phyloP scores from a whole-genome alignment of 2,113 vertebrate genomes.

The Aviceda subcristata region DNA sequence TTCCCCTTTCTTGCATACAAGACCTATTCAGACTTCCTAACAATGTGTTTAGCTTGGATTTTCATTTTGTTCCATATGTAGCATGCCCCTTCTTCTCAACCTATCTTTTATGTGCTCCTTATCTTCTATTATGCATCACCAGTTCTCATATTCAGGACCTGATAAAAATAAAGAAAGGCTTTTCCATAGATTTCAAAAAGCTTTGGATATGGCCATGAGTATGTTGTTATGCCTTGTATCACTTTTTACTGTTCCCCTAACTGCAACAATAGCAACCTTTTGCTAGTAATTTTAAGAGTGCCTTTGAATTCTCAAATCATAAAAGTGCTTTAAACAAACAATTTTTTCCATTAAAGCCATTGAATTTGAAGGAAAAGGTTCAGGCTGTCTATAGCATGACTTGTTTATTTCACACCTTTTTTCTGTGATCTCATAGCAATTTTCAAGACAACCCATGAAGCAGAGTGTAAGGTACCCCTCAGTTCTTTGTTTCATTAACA shows the following conservation, averaged over 20 bases:
- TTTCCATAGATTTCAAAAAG: neutral
- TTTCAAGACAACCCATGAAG: neutral
- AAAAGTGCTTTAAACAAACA: neutral
- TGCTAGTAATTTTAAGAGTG: neutral
- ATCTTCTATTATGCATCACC: neutral
- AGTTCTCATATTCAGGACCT: neutral
- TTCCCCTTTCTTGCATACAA: neutral
- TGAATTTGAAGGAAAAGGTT: neutral
- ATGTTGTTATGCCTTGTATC: neutral
- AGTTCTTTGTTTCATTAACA: neutral
- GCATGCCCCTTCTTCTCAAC: neutral
- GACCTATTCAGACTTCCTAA: neutral
- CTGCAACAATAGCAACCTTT: neutral
- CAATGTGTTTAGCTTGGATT: neutral
- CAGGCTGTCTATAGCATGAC: neutral
- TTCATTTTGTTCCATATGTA: neutral
- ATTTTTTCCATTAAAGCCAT: neutral
- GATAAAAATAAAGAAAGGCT: neutral
- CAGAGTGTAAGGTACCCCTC: neutral
- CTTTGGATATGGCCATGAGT: neutral
- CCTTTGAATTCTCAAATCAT: neutral
- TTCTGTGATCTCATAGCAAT: neutral
- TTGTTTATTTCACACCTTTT: neutral
- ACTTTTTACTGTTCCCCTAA: neutral
- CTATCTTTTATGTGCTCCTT: neutral